A percentile compares a stretch with the other conserved stretches of the same genome.
These are phyloP conservation scores for Nesoenas mayeri DNA, from an alignment of 2,113 vertebrate species.

Conservation along the genomic window DNA sequence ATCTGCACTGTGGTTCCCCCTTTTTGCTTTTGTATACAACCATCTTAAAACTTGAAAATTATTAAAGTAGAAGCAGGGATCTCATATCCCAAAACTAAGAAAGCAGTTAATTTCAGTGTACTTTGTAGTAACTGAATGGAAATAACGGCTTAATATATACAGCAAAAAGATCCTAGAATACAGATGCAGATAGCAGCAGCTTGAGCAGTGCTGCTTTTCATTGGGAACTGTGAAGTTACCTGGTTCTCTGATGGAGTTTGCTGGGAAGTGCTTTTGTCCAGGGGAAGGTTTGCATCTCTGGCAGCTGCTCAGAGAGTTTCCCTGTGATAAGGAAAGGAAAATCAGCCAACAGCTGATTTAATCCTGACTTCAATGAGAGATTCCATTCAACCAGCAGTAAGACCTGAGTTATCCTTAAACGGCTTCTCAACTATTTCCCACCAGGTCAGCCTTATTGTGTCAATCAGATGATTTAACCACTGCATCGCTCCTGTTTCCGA, in stretches of 20 bases:
- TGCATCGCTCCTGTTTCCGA: background rate
- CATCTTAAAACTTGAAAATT: background rate
- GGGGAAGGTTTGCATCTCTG: background rate
- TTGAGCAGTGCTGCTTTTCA: background rate
- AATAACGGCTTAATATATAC: background rate
- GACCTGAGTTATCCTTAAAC: background rate
- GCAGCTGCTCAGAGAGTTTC: background rate
- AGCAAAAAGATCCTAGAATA: background rate
- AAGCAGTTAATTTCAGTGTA: background rate
- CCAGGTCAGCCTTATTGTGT: background rate
- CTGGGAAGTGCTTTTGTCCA: background rate
- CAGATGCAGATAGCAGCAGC: background rate
- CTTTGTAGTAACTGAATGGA: background rate
- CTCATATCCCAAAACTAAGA: background rate
- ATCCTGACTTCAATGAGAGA: background rate
- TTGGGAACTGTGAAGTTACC: background rate
- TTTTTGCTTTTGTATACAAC: too few relatives aligned
- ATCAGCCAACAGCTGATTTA: background rate
- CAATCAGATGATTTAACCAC: background rate
- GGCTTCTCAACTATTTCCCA: background rate
- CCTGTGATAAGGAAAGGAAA: background rate
- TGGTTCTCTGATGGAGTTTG: background rate
- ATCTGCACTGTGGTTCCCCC: accelerated
- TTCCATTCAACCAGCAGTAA: background rate
- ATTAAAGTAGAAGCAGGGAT: background rate